Percentiles rank a stretch among this genome's conserved stretches.
Conservation (phyloP, 2,888 invertebrate genomes). For the Oeneis ivallda region DNA sequence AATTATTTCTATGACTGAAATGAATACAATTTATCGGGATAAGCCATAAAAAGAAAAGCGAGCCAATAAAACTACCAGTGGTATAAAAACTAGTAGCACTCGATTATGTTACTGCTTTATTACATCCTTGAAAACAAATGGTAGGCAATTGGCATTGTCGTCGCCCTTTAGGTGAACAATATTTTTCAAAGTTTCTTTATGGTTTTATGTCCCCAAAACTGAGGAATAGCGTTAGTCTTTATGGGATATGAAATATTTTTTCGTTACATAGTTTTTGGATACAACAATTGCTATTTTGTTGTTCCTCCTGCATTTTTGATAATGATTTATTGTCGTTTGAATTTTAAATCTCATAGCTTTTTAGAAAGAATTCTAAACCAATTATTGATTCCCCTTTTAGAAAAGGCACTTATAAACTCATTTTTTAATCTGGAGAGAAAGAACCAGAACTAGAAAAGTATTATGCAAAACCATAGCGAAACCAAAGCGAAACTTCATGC, state of each 20-base stretch:
- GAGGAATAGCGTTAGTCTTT: slow-evolving; percentile 38
- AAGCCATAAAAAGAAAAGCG: not conserved
- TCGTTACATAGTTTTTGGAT: slow-evolving; percentile 6
- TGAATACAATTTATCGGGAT: not conserved
- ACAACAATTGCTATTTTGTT: slow-evolving; percentile 1
- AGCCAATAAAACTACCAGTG: slow-evolving; percentile 7
- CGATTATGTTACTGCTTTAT: slow-evolving; percentile 35
- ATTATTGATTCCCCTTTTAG: no score
- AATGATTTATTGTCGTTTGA: no score
- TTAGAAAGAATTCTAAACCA: no score
- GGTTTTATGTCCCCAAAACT: slow-evolving; percentile 35
- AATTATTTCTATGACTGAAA: no score
- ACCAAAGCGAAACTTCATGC: no score
- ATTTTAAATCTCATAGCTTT: no score
- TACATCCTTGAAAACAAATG: slow-evolving; percentile 31
- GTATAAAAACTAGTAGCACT: slow-evolving; percentile 34
- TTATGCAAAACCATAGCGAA: no score
- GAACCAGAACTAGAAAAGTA: no score
- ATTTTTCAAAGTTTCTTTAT: slow-evolving; percentile 32
- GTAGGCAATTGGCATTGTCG: slow-evolving; percentile 35
- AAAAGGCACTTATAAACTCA: no score
- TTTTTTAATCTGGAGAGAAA: no score
- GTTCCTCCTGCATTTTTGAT: no score
- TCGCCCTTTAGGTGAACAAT: slow-evolving; percentile 31
- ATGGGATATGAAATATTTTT: slow-evolving; percentile 32